These are phyloP conservation scores for Danio jaintianensis DNA, from an alignment of 2,797 vertebrate species.

Conservation along the genomic window DNA sequence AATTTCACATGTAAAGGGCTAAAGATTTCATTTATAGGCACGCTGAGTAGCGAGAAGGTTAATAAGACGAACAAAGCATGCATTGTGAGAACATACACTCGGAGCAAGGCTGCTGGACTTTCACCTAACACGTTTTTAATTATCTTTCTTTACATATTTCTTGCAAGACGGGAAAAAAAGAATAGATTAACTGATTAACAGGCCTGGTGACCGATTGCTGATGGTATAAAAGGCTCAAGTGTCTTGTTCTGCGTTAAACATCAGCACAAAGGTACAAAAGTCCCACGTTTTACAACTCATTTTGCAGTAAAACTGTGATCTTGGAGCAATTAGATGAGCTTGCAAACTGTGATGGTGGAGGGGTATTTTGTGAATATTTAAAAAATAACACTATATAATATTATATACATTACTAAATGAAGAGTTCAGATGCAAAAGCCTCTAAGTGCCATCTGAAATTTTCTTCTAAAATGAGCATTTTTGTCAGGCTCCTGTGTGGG, in stretches of 20 bases:
- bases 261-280: slow-evolving; percentile 51
- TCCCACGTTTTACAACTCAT: slow-evolving; percentile 22
- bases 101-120: slow-evolving; percentile 81
- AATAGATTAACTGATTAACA: slow-evolving; percentile 84
- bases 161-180: slow-evolving; percentile 70
- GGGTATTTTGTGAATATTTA: background rate
- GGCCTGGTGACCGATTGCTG: slow-evolving; percentile 77
- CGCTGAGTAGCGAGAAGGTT: slow-evolving; percentile 83
- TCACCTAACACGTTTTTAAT: slow-evolving; percentile 89
- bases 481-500: too few species aligned
- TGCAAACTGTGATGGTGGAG: background rate
- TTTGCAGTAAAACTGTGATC: slow-evolving; percentile 7
- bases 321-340: slow-evolving; percentile 1
- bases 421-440: too few species aligned
- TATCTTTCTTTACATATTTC: slow-evolving; percentile 83
- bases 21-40: slow-evolving; percentile 89
- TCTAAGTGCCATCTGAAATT: too few species aligned
- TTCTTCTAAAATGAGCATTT: too few species aligned
- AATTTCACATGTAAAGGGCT: slow-evolving; percentile 89
- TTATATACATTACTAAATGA: background rate
- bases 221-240: slow-evolving; percentile 70
- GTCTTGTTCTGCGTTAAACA: slow-evolving; percentile 57
- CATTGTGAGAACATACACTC: slow-evolving; percentile 84
- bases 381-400: background rate
- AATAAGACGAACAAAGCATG: slow-evolving; percentile 87